Evolutionary conservation across 2,797 vertebrate genomes (phyloP), one percentile per base, ranked within the genome.

Genomic region (Rhinatrema bivittatum): DNA sequence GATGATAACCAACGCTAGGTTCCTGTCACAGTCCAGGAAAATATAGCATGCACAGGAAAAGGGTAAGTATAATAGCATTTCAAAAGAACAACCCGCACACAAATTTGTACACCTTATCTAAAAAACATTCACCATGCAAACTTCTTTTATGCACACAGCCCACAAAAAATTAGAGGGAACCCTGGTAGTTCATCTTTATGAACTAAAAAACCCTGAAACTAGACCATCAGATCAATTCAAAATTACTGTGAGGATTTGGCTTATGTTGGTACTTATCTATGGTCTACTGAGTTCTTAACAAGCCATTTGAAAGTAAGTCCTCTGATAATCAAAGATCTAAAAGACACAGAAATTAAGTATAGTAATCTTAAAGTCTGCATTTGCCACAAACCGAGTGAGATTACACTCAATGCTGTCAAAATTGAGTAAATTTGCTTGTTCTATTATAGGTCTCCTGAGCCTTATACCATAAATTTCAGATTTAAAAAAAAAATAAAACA

Each of bases 371-470:
- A 72, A 84, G 80, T 77, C 81, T 78, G 72, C 76, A 80, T n/a
- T 80, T 87, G 84, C 85, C 83, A 86, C 77, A 78, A 83, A 80
- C 81, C 68, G 65, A 82, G 75, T 66, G 76, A 81, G 84, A 87
- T 87, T 87, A 85, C 78, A 86, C 78, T 79, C 80, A 74, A 76
- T 79, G 67, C 82, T 87, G 85, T 86, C 85, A 87, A 87, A 85
- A 87, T 87, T 86, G 85, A 77, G 79, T 82, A 85, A 85, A 86
- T 81, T 82, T 79, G 82, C 85, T 81, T 85, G 82, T 85, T 84
- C 81, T 76, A 70, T 75, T 77, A 74, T 71, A 82, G 84, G 79
- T 76, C 76, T 81, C 64, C 76, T 80, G 80, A 76, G 82, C 72
- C 75, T 76, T 77, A 74, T 78, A 77, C 76, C 72, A 81, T 5